Conservation (phyloP, 2,888 invertebrate species). For the Bibio marci region DNA sequence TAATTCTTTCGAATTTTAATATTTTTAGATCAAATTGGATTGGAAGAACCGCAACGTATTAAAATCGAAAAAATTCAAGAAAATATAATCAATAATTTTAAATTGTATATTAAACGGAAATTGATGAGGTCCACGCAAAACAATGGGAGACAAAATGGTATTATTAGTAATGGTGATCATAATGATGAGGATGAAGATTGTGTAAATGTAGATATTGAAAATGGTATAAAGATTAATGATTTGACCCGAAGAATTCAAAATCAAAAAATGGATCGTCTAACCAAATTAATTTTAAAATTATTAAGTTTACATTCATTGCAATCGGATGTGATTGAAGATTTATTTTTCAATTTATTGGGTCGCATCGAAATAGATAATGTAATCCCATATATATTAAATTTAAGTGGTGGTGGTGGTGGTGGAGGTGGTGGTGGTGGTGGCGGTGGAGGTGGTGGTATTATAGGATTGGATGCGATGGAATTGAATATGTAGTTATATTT, state of each 20-base stretch:
- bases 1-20: background rate
- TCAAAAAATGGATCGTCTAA: conserved; percentile 43
- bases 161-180: no score
- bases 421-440: no score
- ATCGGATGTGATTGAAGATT: conserved; percentile 65
- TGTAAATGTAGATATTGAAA: no score
- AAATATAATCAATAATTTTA: conserved; percentile 40
- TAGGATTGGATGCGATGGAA: no score
- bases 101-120: conserved; percentile 23
- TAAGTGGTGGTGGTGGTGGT: conserved; percentile 16
- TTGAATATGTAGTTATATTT: no score
- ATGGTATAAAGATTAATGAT: conserved; percentile 15
- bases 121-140: no score
- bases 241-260: no score
- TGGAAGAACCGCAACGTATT: conserved; percentile 29
- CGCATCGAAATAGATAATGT: conserved; percentile 86
- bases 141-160: no score
- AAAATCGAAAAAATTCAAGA: conserved; percentile 40
- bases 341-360: conserved; percentile 84
- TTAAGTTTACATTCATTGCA: conserved; percentile 55
- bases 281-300: conserved; percentile 35
- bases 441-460: no score
- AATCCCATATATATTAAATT: conserved; percentile 72
- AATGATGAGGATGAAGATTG: no score
- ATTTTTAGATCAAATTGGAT: conserved; percentile 32